phyloP scores from a whole-genome alignment of 2,888 invertebrate genomes.

The Heliconius charithonia region DNA sequence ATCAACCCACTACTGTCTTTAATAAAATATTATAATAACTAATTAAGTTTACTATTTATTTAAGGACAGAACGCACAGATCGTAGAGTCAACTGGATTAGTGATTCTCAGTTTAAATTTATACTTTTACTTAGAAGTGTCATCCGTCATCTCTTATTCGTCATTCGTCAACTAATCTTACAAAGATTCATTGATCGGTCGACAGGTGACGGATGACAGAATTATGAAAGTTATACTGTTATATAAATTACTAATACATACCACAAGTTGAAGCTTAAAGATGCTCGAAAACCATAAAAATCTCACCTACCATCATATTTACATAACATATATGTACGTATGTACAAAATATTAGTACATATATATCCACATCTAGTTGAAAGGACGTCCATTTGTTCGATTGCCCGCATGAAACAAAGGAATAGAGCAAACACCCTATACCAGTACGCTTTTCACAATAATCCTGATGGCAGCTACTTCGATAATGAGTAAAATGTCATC shows the following conservation, averaged over 20 bases:
- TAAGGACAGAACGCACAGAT: too few species aligned
- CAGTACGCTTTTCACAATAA: conserved; percentile 6
- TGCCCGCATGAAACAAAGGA: conserved; percentile 24
- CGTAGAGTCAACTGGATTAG: too few species aligned
- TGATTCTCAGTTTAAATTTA: too few species aligned
- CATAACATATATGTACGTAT: neutral
- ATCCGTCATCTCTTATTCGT: too few species aligned
- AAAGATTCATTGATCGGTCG: too few species aligned
- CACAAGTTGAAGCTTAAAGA: too few species aligned
- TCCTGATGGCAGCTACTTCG: conserved; percentile 4
- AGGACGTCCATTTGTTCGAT: conserved; percentile 29
- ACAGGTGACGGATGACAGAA: too few species aligned
- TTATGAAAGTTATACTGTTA: too few species aligned
- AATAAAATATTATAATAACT: neutral
- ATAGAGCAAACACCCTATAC: conserved; percentile 9
- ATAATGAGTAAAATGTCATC: conserved; percentile 1
- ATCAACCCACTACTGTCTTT: neutral
- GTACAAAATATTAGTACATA: neutral
- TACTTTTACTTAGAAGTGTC: too few species aligned
- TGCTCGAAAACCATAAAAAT: too few species aligned
- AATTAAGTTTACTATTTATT: neutral
- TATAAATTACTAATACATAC: too few species aligned
- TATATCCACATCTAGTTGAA: conserved; percentile 1
- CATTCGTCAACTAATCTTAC: too few species aligned
- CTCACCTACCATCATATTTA: neutral